Percentiles rank a stretch among this genome's conserved stretches.
Evolutionary conservation across 64 coral and sea anemone species (phyloP).

Genomic region (Anthopleura sola): DNA sequence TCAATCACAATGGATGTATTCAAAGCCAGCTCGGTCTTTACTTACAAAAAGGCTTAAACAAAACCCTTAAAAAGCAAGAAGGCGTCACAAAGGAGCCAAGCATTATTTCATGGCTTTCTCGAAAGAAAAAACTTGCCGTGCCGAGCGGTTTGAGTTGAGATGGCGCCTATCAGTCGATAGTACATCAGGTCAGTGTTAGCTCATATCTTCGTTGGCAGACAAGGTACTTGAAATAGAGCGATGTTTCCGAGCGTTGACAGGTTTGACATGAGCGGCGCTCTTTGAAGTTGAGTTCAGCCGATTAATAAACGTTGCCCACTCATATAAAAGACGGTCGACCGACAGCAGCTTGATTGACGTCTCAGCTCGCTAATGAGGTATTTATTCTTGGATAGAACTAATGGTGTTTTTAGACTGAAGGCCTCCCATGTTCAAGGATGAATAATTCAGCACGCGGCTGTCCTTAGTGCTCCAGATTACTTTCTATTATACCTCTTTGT

Average conservation of each 20-base stretch:
- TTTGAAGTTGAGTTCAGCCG: conserved; percentile 41
- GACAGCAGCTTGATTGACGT: conserved; percentile 35
- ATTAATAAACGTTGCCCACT: conserved; percentile 39
- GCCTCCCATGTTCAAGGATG: conserved; percentile 21
- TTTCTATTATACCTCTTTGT: conserved; percentile 2
- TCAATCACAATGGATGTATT: background rate
- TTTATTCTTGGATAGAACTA: conserved; percentile 37
- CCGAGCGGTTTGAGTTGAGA: background rate
- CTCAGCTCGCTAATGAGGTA: conserved; percentile 59
- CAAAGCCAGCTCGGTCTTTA: background rate
- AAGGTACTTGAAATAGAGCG: conserved; percentile 60
- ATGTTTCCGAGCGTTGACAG: conserved; percentile 66
- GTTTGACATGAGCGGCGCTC: conserved; percentile 40
- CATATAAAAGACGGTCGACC: conserved; percentile 35
- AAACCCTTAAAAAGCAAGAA: background rate
- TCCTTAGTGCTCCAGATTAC: conserved; percentile 26
- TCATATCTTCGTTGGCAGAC: conserved; percentile 37
- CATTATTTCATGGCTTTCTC: background rate
- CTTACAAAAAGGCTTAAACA: background rate
- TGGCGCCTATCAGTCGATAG: conserved; percentile 4
- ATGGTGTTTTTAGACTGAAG: conserved; percentile 33
- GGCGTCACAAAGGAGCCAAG: background rate
- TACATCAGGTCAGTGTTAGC: conserved; percentile 5
- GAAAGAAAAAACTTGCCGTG: background rate
- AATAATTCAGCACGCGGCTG: conserved; percentile 20